Conservation (phyloP, 1,140 invertebrate species). For the Gonioctena quinquepunctata region DNA sequence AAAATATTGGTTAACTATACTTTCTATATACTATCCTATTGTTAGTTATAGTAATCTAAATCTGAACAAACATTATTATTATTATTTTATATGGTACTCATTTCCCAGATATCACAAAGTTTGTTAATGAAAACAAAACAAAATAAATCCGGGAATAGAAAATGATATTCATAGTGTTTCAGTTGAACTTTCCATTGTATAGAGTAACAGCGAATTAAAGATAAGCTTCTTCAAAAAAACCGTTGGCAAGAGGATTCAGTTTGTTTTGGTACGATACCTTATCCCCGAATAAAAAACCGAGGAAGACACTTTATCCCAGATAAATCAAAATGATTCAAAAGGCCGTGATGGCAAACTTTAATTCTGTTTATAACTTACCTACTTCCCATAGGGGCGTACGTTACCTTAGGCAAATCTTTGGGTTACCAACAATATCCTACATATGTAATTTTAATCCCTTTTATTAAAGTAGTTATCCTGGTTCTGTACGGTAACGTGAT, state of each 20-base stretch:
- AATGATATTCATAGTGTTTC: no score
- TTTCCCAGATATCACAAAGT: no score
- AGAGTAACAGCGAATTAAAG: no score
- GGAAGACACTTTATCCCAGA: slow-evolving; percentile 19
- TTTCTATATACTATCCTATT: no score
- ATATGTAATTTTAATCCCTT: slow-evolving; percentile 47
- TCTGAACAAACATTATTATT: no score
- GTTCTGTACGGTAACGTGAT: slow-evolving; percentile 48
- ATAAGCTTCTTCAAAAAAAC: neutral
- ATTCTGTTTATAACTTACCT: slow-evolving; percentile 44
- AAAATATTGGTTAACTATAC: no score
- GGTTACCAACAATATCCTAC: slow-evolving; percentile 36
- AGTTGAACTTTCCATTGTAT: no score
- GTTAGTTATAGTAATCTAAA: no score
- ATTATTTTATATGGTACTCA: no score
- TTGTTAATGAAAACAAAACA: no score
- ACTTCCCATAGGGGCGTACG: slow-evolving; percentile 38
- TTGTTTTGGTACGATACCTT: slow-evolving; percentile 17
- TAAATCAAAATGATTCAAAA: slow-evolving; percentile 49
- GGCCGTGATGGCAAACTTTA: slow-evolving; percentile 40
- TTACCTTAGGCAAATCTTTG: slow-evolving; percentile 14
- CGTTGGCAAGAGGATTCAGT: slow-evolving; percentile 5
- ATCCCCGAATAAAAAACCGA: slow-evolving; percentile 10
- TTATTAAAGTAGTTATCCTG: slow-evolving; percentile 45
- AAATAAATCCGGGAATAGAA: no score